Evolutionary conservation across 2,797 vertebrate genomes (phyloP).

Genomic region (Threskiornis aethiopicus): DNA sequence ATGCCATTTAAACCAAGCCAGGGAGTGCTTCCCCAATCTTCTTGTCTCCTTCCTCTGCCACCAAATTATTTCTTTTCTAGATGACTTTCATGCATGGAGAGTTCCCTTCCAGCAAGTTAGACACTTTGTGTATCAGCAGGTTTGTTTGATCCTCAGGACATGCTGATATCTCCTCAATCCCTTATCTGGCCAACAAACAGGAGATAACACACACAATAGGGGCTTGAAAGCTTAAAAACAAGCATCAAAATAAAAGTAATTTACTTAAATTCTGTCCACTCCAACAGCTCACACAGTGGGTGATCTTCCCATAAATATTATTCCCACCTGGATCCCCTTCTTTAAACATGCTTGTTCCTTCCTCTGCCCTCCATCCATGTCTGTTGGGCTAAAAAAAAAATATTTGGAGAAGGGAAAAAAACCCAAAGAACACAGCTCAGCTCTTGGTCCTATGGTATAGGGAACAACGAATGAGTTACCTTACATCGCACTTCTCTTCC

Average conservation of each 20-base stretch:
- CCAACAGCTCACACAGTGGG: neutral
- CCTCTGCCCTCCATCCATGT: neutral
- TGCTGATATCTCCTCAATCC: no score
- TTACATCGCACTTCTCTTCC: neutral
- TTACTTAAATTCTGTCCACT: neutral
- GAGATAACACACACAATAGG: rapidly evolving
- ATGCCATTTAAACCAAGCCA: neutral
- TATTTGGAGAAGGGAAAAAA: neutral
- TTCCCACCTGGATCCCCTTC: no score
- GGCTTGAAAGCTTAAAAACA: neutral
- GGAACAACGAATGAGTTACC: neutral
- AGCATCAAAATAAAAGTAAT: neutral
- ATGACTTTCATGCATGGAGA: neutral
- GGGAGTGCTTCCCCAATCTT: neutral
- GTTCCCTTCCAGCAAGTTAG: neutral
- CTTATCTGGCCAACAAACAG: neutral
- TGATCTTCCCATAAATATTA: neutral
- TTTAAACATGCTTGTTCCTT: neutral
- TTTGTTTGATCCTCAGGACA: neutral
- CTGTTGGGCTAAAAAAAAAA: neutral
- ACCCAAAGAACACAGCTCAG: neutral
- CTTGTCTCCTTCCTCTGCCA: neutral
- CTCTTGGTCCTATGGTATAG: neutral
- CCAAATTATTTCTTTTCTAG: neutral
- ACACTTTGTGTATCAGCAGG: no score